Evolutionary conservation across 2,113 vertebrate genomes (phyloP).

Genomic region (Colius striatus): DNA sequence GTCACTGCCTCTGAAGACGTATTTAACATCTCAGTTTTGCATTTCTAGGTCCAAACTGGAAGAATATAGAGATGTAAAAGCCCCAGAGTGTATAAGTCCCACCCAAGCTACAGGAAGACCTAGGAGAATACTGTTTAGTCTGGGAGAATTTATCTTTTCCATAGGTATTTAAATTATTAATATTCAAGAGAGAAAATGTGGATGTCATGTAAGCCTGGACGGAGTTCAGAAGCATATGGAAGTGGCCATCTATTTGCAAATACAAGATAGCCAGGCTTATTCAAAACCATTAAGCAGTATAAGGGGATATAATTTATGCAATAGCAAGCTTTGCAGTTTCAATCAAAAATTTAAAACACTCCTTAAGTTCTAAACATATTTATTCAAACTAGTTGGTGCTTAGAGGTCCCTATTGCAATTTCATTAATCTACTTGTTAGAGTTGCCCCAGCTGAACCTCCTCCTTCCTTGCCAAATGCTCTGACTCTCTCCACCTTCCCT

Average conservation of each 20-base stretch:
- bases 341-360: background rate
- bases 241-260: background rate
- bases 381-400: background rate
- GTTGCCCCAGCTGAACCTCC: background rate
- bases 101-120: background rate
- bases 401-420: background rate
- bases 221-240: background rate
- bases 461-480: background rate
- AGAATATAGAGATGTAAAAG: background rate
- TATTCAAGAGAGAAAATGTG: background rate
- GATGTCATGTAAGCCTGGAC: background rate
- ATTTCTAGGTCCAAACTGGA: background rate
- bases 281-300: background rate
- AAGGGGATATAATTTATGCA: background rate
- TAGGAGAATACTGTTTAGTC: background rate
- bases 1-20: accelerated
- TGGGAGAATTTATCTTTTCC: background rate
- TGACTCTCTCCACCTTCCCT: background rate
- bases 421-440: slow-evolving; percentile 4
- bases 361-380: background rate
- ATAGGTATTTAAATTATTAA: background rate
- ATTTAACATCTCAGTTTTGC: background rate
- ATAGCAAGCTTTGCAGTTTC: background rate
- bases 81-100: background rate
- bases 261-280: background rate